These are phyloP conservation scores for Myopa testacea DNA, from an alignment of 2,888 invertebrate species.

Conservation along the genomic window DNA sequence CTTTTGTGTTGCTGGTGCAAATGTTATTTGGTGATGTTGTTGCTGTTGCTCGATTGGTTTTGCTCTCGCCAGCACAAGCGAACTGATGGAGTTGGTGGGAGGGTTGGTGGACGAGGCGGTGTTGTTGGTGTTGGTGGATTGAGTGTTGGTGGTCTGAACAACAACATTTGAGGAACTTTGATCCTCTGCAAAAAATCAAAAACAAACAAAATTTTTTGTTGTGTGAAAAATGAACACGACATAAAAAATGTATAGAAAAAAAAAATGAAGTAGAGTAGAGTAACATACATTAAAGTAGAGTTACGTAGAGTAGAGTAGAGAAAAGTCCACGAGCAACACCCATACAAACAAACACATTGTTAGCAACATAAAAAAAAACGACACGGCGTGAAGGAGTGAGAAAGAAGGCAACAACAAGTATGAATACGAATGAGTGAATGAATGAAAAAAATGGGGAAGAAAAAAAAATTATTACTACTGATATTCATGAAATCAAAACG, in stretches of 20 bases:
- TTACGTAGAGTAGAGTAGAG: conserved; percentile 18
- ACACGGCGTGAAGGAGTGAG: not conserved
- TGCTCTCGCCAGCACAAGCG: conserved; percentile 29
- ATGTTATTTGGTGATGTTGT: conserved; percentile 40
- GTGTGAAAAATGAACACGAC: conserved; percentile 36
- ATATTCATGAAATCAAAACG: too few species aligned
- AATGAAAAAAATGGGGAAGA: too few species aligned
- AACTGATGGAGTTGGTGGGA: conserved; percentile 41
- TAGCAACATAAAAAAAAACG: conserved; percentile 19
- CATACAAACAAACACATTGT: conserved; percentile 12
- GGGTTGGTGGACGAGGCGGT: conserved; percentile 47
- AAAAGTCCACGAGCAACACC: conserved; percentile 14
- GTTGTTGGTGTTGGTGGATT: conserved; percentile 48
- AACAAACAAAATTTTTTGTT: conserved; percentile 36
- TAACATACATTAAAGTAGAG: conserved; percentile 38
- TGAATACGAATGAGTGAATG: too few species aligned
- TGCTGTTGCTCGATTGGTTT: conserved; percentile 47
- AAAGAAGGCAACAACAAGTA: too few species aligned
- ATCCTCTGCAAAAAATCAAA: conserved; percentile 60
- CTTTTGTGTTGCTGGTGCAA: conserved; percentile 20
- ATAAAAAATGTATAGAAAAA: conserved; percentile 41
- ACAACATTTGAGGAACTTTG: conserved; percentile 57
- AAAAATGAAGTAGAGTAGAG: conserved; percentile 39
- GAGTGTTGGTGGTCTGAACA: conserved; percentile 46
- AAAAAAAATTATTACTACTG: too few species aligned